A percentile compares a stretch with the other conserved stretches of the same genome.
These are phyloP conservation scores for Xenopus borealis DNA, from an alignment of 2,113 vertebrate species.

Conservation along the genomic window DNA sequence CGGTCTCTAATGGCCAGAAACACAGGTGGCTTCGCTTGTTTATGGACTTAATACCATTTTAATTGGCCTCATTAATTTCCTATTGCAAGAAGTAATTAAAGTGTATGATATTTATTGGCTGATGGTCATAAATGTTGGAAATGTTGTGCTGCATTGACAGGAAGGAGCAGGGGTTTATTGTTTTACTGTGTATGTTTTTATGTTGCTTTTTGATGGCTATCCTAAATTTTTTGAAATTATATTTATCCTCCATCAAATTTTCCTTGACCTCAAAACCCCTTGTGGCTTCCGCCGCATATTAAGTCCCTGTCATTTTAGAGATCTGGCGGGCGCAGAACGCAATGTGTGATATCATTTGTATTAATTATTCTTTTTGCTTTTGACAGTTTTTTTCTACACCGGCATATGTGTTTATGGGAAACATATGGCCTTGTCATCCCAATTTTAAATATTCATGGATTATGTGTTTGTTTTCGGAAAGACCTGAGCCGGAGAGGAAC, in stretches of 20 bases:
- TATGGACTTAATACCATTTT: not conserved
- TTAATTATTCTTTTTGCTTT: slow-evolving; percentile 30
- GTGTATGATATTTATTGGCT: not conserved
- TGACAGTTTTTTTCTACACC: slow-evolving; percentile 8
- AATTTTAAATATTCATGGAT: slow-evolving; percentile 27
- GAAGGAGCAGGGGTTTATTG: too few species aligned
- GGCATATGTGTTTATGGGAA: slow-evolving; percentile 14
- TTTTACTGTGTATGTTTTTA: slow-evolving; percentile 1
- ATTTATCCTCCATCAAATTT: too few species aligned
- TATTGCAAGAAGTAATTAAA: not conserved
- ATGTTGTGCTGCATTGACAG: not conserved
- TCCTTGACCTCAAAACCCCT: too few species aligned
- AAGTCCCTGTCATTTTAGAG: too few species aligned
- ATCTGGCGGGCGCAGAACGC: not conserved
- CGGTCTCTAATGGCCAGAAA: not conserved
- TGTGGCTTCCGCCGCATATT: too few species aligned
- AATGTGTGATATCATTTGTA: not conserved
- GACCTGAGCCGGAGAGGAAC: not conserved
- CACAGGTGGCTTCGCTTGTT: slow-evolving; percentile 20
- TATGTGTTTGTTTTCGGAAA: slow-evolving; percentile 1
- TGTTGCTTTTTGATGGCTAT: slow-evolving; percentile 13
- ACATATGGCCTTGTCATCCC: slow-evolving; percentile 34
- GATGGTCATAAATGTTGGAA: not conserved
- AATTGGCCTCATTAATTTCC: slow-evolving; percentile 21
- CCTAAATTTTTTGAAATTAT: slow-evolving; percentile 5